Evolutionary conservation across 2,797 vertebrate species (phyloP).

Genomic region (Natrix natrix): DNA sequence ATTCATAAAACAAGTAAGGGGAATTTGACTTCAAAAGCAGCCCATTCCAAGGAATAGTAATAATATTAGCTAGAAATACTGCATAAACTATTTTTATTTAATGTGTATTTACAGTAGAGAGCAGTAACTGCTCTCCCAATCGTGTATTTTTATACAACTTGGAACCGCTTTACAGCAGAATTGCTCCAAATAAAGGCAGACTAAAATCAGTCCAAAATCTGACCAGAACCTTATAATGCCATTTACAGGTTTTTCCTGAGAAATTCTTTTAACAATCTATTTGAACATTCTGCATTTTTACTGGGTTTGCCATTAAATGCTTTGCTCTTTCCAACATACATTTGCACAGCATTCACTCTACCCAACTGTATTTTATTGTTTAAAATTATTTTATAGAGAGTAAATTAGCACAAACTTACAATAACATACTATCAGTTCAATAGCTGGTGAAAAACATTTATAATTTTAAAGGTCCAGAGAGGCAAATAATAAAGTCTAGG

Average conservation of each 20-base stretch:
- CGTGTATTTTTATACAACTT: not conserved
- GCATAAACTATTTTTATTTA: not conserved
- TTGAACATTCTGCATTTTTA: not conserved
- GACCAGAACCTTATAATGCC: not conserved
- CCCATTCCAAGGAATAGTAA: not conserved
- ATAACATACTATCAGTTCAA: slow-evolving; percentile 23
- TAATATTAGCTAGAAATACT: not conserved
- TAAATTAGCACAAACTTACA: slow-evolving; percentile 7
- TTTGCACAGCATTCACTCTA: not conserved
- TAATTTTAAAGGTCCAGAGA: not conserved
- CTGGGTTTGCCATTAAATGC: not conserved
- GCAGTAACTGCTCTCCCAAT: not conserved
- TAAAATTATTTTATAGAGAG: not conserved
- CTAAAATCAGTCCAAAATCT: not conserved
- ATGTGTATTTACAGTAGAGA: not conserved
- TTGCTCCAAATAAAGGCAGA: not conserved
- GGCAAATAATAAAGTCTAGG: not conserved
- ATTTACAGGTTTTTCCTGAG: not conserved
- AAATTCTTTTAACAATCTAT: not conserved
- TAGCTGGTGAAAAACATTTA: not conserved
- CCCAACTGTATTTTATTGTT: not conserved
- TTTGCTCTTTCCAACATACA: not conserved
- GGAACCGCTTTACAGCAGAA: not conserved
- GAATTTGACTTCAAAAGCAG: not conserved
- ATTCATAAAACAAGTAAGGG: not conserved